phyloP scores from a whole-genome alignment of 2,888 invertebrate genomes.

The Byasa hedistus region DNA sequence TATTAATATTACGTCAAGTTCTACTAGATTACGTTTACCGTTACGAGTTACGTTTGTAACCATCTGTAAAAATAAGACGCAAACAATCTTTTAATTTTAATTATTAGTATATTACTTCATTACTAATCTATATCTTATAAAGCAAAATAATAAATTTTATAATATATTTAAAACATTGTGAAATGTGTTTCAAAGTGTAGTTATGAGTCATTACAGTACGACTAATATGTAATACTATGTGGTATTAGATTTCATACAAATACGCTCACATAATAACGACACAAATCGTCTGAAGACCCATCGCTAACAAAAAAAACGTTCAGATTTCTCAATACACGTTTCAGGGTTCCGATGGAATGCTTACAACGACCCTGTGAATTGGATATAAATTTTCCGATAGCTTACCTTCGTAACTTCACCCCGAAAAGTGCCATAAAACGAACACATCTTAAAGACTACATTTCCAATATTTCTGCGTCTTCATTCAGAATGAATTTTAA shows the following conservation, averaged over 20 bases:
- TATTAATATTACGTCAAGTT: too few species aligned
- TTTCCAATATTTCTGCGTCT: neutral
- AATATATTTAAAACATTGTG: too few species aligned
- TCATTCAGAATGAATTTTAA: neutral
- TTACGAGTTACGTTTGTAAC: too few species aligned
- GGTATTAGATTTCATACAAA: neutral
- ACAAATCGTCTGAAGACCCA: neutral
- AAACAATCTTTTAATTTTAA: too few species aligned
- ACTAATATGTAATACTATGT: neutral
- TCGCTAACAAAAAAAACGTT: conserved; percentile 3
- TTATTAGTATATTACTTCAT: too few species aligned
- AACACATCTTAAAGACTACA: conserved; percentile 14
- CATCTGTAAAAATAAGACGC: too few species aligned
- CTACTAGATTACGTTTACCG: too few species aligned
- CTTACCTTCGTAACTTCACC: conserved; percentile 17
- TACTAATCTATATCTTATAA: too few species aligned
- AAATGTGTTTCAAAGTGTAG: neutral
- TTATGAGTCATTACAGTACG: neutral
- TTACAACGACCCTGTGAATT: conserved; percentile 16
- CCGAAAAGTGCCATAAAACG: conserved; percentile 18
- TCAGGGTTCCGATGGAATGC: conserved; percentile 8
- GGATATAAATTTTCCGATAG: conserved; percentile 27
- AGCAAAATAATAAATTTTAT: too few species aligned
- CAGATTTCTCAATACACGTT: conserved; percentile 11
- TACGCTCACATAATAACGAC: neutral